phyloP scores from a whole-genome alignment of 2,888 invertebrate genomes.

The Trichogramma evanescens region DNA sequence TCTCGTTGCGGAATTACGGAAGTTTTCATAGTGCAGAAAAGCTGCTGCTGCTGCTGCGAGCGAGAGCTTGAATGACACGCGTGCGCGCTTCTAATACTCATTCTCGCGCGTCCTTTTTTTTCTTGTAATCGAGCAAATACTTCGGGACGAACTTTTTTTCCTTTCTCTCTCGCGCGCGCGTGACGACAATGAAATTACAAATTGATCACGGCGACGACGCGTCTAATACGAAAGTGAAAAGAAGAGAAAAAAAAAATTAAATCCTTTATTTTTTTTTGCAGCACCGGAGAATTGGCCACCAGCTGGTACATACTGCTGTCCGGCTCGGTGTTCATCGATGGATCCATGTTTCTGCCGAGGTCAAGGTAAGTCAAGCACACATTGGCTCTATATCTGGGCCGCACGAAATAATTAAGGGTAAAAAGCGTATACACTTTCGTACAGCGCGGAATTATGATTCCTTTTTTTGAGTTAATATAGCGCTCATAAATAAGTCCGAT shows the following conservation, averaged over 20 bases:
- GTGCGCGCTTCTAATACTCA: no score
- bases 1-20: no score
- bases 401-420: background rate
- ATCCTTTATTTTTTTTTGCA: conserved; percentile 38
- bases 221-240: no score
- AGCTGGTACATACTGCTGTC: conserved; percentile 79
- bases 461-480: no score
- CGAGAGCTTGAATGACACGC: no score
- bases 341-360: conserved; percentile 75
- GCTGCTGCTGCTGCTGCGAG: no score
- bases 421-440: background rate
- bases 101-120: no score
- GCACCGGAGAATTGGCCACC: conserved; percentile 71
- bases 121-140: no score
- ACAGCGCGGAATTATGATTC: background rate
- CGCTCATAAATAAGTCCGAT: no score
- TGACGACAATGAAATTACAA: background rate
- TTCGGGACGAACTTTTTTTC: no score
- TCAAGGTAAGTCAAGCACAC: conserved; percentile 56
- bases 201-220: background rate
- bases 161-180: background rate
- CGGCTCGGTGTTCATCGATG: conserved; percentile 79
- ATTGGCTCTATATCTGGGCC: background rate
- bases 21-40: no score
- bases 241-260: background rate